These are phyloP conservation scores for Volucella inanis DNA, from an alignment of 2,888 invertebrate species.

Conservation along the genomic window DNA sequence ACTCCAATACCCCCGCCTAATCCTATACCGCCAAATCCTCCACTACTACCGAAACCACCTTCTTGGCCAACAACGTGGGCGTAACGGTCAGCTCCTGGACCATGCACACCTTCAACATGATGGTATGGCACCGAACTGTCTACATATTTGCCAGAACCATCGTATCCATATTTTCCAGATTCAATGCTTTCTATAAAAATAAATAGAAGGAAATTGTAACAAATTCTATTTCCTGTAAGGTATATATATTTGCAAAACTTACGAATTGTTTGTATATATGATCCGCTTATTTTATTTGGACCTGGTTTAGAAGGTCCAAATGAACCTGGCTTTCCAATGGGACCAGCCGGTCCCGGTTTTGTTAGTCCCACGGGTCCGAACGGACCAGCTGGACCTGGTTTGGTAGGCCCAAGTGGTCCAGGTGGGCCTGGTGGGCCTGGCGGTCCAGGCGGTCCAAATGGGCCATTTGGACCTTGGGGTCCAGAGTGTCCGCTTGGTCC, in stretches of 20 bases:
- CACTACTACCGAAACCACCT: conserved; percentile 73
- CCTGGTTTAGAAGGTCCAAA: conserved; percentile 26
- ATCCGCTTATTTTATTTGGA: conserved; percentile 79
- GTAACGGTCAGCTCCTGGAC: conserved; percentile 67
- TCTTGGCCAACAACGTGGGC: conserved; percentile 59
- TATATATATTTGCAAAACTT: conserved; percentile 8
- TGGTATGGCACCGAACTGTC: conserved; percentile 72
- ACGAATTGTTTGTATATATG: conserved; percentile 76
- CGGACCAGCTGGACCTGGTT: conserved; percentile 81
- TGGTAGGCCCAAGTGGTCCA: conserved; percentile 11
- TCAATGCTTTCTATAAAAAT: conserved; percentile 30
- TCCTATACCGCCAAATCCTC: conserved; percentile 74
- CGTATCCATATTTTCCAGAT: conserved; percentile 27
- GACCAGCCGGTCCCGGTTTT: conserved; percentile 79
- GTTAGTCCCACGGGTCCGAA: conserved; percentile 69
- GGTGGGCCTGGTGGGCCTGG: conserved; percentile 48
- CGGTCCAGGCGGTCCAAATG: conserved; percentile 80
- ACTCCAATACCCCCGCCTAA: conserved; percentile 77
- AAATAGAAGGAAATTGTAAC: background rate
- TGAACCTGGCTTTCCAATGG: conserved; percentile 77
- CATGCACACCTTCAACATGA: conserved; percentile 77
- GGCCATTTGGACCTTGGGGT: conserved; percentile 75
- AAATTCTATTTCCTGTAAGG: background rate
- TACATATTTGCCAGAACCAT: conserved; percentile 52
- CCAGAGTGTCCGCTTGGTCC: conserved; percentile 76